These are phyloP conservation scores for Mormyrus iriodes DNA, from an alignment of 2,113 vertebrate genomes.

Conservation along the genomic window DNA sequence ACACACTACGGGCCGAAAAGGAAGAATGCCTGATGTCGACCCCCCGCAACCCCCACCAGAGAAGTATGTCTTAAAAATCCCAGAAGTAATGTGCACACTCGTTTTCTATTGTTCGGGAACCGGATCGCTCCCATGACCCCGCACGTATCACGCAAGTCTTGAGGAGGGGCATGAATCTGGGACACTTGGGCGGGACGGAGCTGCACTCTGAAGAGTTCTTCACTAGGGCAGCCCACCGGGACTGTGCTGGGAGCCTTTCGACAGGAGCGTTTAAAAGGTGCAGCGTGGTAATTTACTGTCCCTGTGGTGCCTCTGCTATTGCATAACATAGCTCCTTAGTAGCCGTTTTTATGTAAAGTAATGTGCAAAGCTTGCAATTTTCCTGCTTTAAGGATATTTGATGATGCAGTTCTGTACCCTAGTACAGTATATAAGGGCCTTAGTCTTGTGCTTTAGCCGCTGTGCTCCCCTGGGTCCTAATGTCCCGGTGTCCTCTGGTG, in stretches of 20 bases:
- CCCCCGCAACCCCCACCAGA: background rate
- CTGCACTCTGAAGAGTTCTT: background rate
- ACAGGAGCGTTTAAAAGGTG: background rate
- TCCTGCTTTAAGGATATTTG: background rate
- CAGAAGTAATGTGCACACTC: background rate
- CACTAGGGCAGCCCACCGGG: too few species aligned
- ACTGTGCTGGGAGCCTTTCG: background rate
- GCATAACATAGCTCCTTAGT: slow-evolving; percentile 1
- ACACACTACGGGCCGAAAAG: background rate
- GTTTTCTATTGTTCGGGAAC: slow-evolving; percentile 13
- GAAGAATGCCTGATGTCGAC: background rate
- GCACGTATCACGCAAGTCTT: background rate
- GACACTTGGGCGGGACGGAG: background rate
- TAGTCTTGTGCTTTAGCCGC: background rate
- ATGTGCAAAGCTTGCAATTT: background rate
- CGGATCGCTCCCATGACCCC: background rate
- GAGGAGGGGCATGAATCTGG: background rate
- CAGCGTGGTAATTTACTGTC: background rate
- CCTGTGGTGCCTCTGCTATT: background rate
- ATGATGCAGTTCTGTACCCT: background rate
- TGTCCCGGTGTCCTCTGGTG: background rate
- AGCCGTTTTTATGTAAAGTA: background rate
- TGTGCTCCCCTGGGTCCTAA: background rate
- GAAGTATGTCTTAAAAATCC: background rate
- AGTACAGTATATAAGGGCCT: background rate